Percentiles rank a stretch among this genome's conserved stretches.
Conservation (phyloP, 2,113 vertebrate species). For the Thamnophis sirtalis region DNA sequence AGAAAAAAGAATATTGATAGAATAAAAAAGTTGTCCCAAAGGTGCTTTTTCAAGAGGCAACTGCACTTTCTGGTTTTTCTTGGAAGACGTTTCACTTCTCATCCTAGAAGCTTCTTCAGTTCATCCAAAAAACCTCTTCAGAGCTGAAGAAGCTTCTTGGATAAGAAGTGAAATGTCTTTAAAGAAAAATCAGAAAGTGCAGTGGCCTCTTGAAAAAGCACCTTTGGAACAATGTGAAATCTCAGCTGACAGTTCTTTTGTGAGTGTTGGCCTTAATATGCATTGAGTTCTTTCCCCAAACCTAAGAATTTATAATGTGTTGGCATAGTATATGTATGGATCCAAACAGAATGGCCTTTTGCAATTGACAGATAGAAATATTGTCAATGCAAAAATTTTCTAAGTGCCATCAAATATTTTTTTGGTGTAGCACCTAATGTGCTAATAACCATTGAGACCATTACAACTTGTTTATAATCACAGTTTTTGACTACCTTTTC, state of each 20-base stretch:
- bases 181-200: too few relatives aligned
- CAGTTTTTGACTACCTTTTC: neutral
- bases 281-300: neutral
- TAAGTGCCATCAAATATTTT: neutral
- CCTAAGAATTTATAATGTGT: neutral
- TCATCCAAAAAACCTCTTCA: too few relatives aligned
- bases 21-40: neutral
- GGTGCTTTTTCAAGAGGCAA: too few relatives aligned
- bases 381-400: neutral
- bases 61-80: too few relatives aligned
- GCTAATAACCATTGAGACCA: neutral
- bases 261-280: neutral
- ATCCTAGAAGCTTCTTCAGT: too few relatives aligned
- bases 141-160: too few relatives aligned
- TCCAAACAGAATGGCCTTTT: neutral
- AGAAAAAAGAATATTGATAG: neutral
- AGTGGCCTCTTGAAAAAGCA: too few relatives aligned
- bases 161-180: too few relatives aligned
- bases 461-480: neutral
- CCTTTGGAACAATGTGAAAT: neutral
- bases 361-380: neutral
- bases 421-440: neutral
- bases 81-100: too few relatives aligned
- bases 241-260: neutral
- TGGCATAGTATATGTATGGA: neutral